These are phyloP conservation scores for Catharus bicknelli DNA, from an alignment of 2,113 vertebrate species.

Conservation along the genomic window DNA sequence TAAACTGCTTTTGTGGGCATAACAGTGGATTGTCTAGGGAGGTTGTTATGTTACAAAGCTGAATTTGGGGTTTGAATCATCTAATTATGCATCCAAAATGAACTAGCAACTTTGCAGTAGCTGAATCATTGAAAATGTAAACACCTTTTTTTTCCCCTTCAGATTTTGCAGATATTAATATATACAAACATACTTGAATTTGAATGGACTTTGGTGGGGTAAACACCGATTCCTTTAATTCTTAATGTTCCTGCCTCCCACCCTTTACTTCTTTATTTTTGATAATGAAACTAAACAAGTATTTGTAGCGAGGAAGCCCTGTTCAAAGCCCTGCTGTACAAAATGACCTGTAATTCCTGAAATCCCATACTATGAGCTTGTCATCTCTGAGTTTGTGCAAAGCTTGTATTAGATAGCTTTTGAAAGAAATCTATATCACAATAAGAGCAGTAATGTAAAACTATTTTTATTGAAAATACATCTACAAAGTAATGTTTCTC, in stretches of 20 bases:
- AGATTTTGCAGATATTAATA: not conserved
- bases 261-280: not conserved
- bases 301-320: not conserved
- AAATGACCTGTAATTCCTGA: not conserved
- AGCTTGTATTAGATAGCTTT: not conserved
- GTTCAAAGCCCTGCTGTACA: not conserved
- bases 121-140: not conserved
- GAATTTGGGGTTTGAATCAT: not conserved
- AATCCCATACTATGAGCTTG: not conserved
- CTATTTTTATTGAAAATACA: slow-evolving; percentile 85
- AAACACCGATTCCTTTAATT: not conserved
- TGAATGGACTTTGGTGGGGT: not conserved
- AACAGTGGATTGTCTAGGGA: not conserved
- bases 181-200: not conserved
- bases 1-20: not conserved
- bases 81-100: not conserved
- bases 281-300: not conserved
- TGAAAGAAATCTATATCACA: slow-evolving; percentile 29
- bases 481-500: slow-evolving; percentile 79
- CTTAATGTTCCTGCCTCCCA: not conserved
- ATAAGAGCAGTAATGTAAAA: slow-evolving; percentile 72
- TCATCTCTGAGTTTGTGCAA: not conserved
- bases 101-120: not conserved
- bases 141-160: not conserved
- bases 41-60: not conserved